A percentile compares a stretch with the other conserved stretches of the same genome.
These are phyloP conservation scores for Hydrolagus affinis DNA, from an alignment of 2,113 vertebrate genomes.

Conservation along the genomic window DNA sequence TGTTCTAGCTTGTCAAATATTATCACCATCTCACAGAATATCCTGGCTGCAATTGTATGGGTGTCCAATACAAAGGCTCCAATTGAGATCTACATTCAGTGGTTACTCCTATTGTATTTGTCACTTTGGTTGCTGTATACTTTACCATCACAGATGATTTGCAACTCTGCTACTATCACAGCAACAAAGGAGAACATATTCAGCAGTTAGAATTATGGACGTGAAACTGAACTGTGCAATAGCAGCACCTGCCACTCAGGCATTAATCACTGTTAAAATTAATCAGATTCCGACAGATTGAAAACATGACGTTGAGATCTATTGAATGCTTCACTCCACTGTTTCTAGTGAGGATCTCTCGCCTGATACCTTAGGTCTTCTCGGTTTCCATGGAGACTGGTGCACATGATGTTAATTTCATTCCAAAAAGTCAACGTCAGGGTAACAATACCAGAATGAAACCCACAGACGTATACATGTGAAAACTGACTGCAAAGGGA, in stretches of 20 bases:
- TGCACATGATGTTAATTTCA: neutral
- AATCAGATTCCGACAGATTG: too few relatives aligned
- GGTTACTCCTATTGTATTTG: neutral
- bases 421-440: neutral
- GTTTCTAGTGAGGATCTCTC: neutral
- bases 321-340: neutral
- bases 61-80: neutral
- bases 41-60: neutral
- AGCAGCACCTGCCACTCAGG: neutral
- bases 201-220: neutral
- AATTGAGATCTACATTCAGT: neutral
- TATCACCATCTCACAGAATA: neutral
- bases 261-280: too few relatives aligned
- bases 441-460: slow-evolving; percentile 4
- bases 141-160: neutral
- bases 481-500: neutral
- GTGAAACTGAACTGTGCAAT: neutral
- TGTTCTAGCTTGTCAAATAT: slow-evolving; percentile 23
- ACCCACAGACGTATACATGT: neutral
- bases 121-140: neutral
- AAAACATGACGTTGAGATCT: neutral
- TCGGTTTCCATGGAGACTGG: neutral
- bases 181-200: neutral
- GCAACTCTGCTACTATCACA: neutral
- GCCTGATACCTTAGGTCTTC: neutral